Conservation (phyloP, 2,113 vertebrate species). For the Hymenochirus boettgeri region DNA sequence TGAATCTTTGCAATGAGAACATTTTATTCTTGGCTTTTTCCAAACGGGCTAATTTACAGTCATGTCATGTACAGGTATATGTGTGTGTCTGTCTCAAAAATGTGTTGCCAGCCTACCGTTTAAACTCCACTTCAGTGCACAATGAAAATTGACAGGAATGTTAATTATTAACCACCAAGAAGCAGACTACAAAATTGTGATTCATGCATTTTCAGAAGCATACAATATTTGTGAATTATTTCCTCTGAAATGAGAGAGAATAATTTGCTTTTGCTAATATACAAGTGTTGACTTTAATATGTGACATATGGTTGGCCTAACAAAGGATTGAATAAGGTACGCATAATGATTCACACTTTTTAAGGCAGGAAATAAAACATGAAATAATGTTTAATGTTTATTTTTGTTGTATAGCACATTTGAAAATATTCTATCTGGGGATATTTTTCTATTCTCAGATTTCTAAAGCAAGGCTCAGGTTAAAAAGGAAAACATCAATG, state of each 20-base stretch:
- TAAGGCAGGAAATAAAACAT: no score
- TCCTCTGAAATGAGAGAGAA: conserved; percentile 48
- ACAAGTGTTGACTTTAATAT: conserved; percentile 5
- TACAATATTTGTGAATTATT: conserved; percentile 47
- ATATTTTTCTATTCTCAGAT: no score
- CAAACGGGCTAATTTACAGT: conserved; percentile 25
- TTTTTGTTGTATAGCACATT: no score
- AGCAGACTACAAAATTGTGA: conserved; percentile 51
- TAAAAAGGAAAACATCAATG: no score
- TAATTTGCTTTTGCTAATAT: conserved; percentile 19
- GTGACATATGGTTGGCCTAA: conserved; percentile 17
- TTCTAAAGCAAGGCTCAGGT: no score
- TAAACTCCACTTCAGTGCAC: conserved; percentile 36
- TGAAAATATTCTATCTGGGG: no score
- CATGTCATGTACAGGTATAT: conserved; percentile 22
- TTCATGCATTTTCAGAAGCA: conserved; percentile 50
- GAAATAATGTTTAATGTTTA: no score
- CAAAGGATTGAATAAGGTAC: no score
- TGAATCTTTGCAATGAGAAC: conserved; percentile 12
- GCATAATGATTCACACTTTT: no score
- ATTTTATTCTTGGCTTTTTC: conserved; percentile 10
- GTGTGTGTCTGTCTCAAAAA: neutral
- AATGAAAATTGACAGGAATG: conserved; percentile 46
- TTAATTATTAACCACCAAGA: conserved; percentile 51
- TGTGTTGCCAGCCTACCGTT: conserved; percentile 39